Evolutionary conservation across 2,797 vertebrate genomes (phyloP).

Genomic region (Alcedo quadribrachys): DNA sequence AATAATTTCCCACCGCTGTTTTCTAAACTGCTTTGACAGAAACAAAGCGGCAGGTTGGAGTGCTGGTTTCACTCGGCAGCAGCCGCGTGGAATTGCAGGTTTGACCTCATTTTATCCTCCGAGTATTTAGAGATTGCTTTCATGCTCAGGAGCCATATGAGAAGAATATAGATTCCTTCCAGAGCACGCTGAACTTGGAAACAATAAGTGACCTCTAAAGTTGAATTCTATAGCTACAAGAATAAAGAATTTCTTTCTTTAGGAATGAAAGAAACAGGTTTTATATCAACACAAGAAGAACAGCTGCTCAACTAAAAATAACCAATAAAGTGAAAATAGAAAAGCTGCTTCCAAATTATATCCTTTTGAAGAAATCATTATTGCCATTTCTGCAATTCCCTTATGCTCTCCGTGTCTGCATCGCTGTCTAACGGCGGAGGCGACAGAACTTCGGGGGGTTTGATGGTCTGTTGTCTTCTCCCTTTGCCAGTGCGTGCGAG

Average conservation of each 20-base stretch:
- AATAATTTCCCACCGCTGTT: constrained; percentile 59
- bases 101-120: constrained; percentile 77
- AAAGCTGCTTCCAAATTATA: constrained; percentile 46
- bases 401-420: neutral
- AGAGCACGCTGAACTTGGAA: constrained; percentile 58
- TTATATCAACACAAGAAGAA: constrained; percentile 47
- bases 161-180: constrained; percentile 73
- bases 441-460: neutral
- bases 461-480: neutral
- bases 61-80: constrained; percentile 10
- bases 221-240: constrained; percentile 33
- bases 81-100: constrained; percentile 60
- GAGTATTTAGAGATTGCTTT: constrained; percentile 75
- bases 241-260: constrained; percentile 32
- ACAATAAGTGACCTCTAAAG: constrained; percentile 65
- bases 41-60: constrained; percentile 45
- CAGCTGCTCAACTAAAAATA: constrained; percentile 67
- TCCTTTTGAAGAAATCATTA: constrained; percentile 32
- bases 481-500: neutral
- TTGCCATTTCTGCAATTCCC: neutral
- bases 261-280: constrained; percentile 19
- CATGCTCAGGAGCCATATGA: constrained; percentile 63
- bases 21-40: constrained; percentile 63
- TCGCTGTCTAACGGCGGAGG: neutral
- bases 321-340: constrained; percentile 53